Evolutionary conservation across 2,113 vertebrate species (phyloP), one percentile per base, ranked within the genome.

Genomic region (Delphinus delphis): DNA sequence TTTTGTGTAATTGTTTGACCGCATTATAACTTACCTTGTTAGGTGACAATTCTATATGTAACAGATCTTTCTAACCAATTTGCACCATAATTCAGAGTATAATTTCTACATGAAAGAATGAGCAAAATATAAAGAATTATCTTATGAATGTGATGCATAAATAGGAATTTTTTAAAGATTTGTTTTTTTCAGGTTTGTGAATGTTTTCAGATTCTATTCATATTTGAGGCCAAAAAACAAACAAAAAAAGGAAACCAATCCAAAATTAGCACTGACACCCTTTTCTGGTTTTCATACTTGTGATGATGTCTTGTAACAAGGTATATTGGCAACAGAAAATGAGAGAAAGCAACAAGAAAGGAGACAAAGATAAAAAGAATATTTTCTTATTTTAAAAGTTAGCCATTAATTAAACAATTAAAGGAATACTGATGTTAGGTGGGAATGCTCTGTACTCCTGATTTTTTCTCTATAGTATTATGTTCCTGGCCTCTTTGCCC

Each of bases 61-160:
- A 74, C 55, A 85, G 63, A 74, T 73, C 58, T 92, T 84, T 95
- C 60, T 90, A 71, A 87, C 36, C 36, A 93, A 31, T 83, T 95
- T 93, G 18, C 2, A 50, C 21, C 28, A 63, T 63, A 88, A 87
- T 77, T 77, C 13, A 58, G 41, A 93, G 50, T 13, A 79, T 76
- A 70, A 11, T 38, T 70, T 96, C 62, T 87, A 4, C 60, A 70
- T 63, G 70, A 77, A 85, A 36, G 55, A 93, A 87, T 90, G 11
- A 90, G 9, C 2, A 89, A 92, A 60, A 94, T 92, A 77, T 60
- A 83, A 68, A 83, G 31, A 60, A 87, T 50, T 82, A 74, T 79
- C 20, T 53, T 84, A 90, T 55, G 50, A 55, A 28, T 82, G n/a
- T 86, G 18, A 47, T 73, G 60, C 0, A 68, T 71, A 92, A 88